A percentile compares a stretch with the other conserved stretches of the same genome.
These are phyloP conservation scores for Dryobates pubescens DNA, from an alignment of 2,797 vertebrate species.

Conservation along the genomic window DNA sequence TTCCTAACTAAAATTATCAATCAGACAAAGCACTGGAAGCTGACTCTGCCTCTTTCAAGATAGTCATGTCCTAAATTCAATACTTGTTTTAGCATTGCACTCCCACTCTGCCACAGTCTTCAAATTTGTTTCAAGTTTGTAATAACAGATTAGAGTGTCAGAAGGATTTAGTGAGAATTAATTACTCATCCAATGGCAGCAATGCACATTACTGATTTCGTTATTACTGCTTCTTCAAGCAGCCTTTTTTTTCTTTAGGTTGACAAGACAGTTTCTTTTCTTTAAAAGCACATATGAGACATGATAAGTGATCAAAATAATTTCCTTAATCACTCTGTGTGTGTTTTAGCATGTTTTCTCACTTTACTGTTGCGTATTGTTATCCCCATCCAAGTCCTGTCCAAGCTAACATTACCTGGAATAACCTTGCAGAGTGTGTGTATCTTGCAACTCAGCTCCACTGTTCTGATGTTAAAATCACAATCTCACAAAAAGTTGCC, in stretches of 20 bases:
- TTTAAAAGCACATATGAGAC: background rate
- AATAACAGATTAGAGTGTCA: constrained; percentile 10
- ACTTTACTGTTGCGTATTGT: background rate
- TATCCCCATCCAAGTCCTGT: background rate
- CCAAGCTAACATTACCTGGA: background rate
- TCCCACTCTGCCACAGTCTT: background rate
- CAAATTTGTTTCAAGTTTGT: constrained; percentile 7
- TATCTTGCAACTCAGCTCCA: background rate
- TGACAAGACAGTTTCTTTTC: background rate
- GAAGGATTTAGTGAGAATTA: constrained; percentile 21
- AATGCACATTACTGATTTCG: background rate
- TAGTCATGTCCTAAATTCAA: background rate
- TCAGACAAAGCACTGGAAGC: background rate
- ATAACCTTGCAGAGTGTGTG: background rate
- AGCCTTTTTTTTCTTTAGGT: background rate
- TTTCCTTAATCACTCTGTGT: background rate
- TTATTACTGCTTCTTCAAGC: constrained; percentile 7
- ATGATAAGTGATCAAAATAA: background rate
- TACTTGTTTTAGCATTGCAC: background rate
- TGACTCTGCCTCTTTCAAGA: background rate
- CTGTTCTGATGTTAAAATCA: background rate
- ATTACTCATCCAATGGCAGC: background rate
- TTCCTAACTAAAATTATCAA: background rate
- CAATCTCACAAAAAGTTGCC: background rate
- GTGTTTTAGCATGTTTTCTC: background rate